A percentile compares a stretch with the other conserved stretches of the same genome.
phyloP scores from a whole-genome alignment of 2,888 invertebrate genomes.

The Mythimna impura region DNA sequence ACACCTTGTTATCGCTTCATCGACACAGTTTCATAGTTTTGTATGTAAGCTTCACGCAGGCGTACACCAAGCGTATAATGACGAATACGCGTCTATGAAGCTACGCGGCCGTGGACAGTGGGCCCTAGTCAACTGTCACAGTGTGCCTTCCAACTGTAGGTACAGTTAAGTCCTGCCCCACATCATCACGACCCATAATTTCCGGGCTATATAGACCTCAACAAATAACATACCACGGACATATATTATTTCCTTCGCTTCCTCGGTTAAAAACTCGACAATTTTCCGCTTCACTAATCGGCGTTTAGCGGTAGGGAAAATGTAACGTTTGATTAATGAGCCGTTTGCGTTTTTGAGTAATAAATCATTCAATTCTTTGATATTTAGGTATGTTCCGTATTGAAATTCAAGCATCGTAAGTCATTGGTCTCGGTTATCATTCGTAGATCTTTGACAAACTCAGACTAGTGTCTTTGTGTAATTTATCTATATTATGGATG shows the following conservation, averaged over 20 bases:
- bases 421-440: too few relatives aligned
- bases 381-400: not conserved
- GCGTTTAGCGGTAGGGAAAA: constrained; percentile 40
- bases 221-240: constrained; percentile 33
- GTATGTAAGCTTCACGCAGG: too few relatives aligned
- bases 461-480: too few relatives aligned
- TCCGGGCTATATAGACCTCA: constrained; percentile 44
- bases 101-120: too few relatives aligned
- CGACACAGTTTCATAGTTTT: too few relatives aligned
- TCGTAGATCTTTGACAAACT: not conserved
- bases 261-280: constrained; percentile 59
- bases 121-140: constrained; percentile 13
- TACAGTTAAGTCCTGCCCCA: constrained; percentile 20
- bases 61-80: too few relatives aligned
- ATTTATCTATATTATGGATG: too few relatives aligned
- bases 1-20: too few relatives aligned
- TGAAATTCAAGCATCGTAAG: too few relatives aligned
- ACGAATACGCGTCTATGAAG: too few relatives aligned
- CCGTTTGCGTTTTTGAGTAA: constrained; percentile 30
- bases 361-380: constrained; percentile 12
- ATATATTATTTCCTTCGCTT: constrained; percentile 52
- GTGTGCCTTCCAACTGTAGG: not conserved
- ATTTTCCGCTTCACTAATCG: constrained; percentile 56
- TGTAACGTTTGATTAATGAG: constrained; percentile 25
- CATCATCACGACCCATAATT: constrained; percentile 6